Conservation (phyloP, 2,888 invertebrate species). For the Pammene aurita region DNA sequence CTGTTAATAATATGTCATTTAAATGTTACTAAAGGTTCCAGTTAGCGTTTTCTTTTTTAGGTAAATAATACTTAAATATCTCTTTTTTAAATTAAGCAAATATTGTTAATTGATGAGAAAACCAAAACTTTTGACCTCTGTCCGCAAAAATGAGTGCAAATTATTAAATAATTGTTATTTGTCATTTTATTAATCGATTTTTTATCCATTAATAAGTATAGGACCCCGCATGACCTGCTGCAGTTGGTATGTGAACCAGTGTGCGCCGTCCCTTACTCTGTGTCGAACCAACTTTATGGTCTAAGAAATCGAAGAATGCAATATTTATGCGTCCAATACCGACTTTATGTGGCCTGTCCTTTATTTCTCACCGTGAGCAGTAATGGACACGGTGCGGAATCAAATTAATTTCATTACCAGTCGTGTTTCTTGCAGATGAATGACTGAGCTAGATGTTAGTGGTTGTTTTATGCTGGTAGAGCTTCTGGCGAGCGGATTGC, state of each 20-base stretch:
- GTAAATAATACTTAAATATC: too few relatives aligned
- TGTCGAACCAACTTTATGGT: conserved; percentile 50
- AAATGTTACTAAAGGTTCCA: too few relatives aligned
- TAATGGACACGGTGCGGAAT: conserved; percentile 50
- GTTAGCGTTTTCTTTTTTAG: too few relatives aligned
- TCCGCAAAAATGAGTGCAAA: too few relatives aligned
- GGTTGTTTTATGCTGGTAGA: conserved; percentile 10
- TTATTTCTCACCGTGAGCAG: conserved; percentile 51
- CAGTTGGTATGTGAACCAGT: not conserved
- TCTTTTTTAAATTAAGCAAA: too few relatives aligned
- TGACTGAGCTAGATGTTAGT: conserved; percentile 2
- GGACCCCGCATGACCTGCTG: too few relatives aligned
- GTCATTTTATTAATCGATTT: too few relatives aligned
- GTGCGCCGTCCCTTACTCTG: conserved; percentile 29
- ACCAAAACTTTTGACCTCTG: too few relatives aligned
- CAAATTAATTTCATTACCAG: conserved; percentile 45
- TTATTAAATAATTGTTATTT: too few relatives aligned
- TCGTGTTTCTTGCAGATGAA: conserved; percentile 28
- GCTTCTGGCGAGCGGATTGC: not conserved
- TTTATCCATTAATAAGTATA: too few relatives aligned
- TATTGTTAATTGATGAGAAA: too few relatives aligned
- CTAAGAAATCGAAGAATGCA: conserved; percentile 53
- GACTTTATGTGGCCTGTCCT: conserved; percentile 50
- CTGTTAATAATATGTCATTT: too few relatives aligned
- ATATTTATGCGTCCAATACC: conserved; percentile 56